Percentiles rank a stretch among this genome's conserved stretches.
These are phyloP conservation scores for Mobula hypostoma DNA, from an alignment of 2,113 vertebrate species.

Conservation along the genomic window DNA sequence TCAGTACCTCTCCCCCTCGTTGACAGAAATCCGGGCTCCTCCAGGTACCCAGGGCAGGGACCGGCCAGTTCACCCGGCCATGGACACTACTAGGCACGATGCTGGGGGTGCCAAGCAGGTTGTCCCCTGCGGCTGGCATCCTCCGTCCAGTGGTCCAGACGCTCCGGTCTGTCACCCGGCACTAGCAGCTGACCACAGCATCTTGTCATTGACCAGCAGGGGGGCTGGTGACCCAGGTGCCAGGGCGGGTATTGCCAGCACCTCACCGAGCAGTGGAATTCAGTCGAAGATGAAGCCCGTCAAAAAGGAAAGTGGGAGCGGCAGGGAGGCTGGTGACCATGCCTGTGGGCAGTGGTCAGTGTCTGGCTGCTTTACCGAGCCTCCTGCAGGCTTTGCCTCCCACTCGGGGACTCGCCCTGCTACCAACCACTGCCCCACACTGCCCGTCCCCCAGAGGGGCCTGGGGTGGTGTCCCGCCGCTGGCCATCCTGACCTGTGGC, in stretches of 20 bases:
- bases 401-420: not conserved
- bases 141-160: no score
- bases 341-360: no score
- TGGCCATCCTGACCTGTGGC: not conserved
- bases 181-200: not conserved
- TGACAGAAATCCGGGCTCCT: not conserved
- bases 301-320: not conserved
- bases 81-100: no score
- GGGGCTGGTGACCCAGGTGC: no score
- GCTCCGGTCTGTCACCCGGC: not conserved
- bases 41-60: not conserved
- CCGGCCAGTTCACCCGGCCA: not conserved
- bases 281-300: no score
- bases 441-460: not conserved
- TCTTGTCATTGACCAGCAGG: not conserved
- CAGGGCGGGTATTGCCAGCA: no score
- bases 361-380: no score
- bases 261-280: not conserved
- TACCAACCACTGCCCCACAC: no score
- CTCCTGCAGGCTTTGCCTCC: not conserved
- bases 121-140: not conserved
- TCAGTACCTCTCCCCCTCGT: not conserved
- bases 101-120: not conserved
- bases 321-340: not conserved
- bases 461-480: not conserved